These are phyloP conservation scores for Drosophila prosaltans DNA, from an alignment of 1,140 invertebrate genomes.

Conservation along the genomic window DNA sequence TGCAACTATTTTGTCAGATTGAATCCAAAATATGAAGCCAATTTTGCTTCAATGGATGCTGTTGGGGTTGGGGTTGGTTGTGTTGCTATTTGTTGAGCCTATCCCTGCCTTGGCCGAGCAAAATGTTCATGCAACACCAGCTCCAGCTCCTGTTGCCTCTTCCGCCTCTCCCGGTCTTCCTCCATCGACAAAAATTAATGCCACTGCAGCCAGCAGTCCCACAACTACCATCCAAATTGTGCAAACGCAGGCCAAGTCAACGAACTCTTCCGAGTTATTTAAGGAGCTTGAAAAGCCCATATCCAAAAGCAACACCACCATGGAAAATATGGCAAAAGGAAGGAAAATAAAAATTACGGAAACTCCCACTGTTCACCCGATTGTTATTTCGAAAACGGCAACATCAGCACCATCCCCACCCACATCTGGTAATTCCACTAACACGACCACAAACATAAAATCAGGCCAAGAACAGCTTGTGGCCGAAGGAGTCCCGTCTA, in stretches of 20 bases:
- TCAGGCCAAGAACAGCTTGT: neutral
- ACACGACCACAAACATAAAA: neutral
- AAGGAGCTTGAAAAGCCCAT: slow-evolving; percentile 8
- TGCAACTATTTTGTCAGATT: neutral
- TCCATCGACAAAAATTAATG: neutral
- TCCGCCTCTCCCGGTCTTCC: neutral
- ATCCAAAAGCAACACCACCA: neutral
- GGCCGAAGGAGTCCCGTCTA: neutral
- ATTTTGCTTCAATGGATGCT: neutral
- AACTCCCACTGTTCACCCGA: neutral
- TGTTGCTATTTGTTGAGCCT: neutral
- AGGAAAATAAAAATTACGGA: slow-evolving; percentile 22
- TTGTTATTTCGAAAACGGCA: neutral
- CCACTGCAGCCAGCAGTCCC: neutral
- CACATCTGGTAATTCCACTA: neutral
- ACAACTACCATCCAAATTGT: neutral
- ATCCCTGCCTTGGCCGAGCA: neutral
- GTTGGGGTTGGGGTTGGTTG: neutral
- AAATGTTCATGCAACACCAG: neutral
- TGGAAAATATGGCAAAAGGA: slow-evolving; percentile 17
- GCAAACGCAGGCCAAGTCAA: slow-evolving; percentile 3
- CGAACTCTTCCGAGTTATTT: neutral
- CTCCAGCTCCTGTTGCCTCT: neutral
- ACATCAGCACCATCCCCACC: neutral
- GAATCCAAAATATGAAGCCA: slow-evolving; percentile 1